These are phyloP conservation scores for Nomia melanderi DNA, from an alignment of 1,140 invertebrate genomes.

Conservation along the genomic window DNA sequence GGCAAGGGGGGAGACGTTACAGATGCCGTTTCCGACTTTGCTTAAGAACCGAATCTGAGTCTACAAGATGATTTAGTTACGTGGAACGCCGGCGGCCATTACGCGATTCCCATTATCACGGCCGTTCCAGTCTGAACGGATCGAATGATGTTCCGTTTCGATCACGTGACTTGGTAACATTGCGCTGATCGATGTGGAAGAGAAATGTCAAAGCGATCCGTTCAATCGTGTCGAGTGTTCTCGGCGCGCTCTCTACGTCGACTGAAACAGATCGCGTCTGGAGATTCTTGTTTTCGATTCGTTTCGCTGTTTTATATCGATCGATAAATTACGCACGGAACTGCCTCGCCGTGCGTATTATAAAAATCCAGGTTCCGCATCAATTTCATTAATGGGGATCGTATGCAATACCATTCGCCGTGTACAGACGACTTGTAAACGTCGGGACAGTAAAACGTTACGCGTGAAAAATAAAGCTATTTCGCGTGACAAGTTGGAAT, in stretches of 20 bases:
- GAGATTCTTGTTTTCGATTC: conserved; percentile 1
- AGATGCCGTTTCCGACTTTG: conserved; percentile 9
- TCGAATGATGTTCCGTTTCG: conserved; percentile 24
- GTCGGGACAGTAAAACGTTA: too few species aligned
- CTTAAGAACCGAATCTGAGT: conserved; percentile 26
- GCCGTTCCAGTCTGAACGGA: conserved; percentile 28
- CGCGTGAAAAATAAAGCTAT: too few species aligned
- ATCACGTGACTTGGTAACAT: conserved; percentile 14
- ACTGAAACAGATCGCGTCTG: conserved; percentile 2
- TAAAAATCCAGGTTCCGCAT: not conserved
- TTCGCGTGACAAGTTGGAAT: too few species aligned
- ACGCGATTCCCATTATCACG: conserved; percentile 29
- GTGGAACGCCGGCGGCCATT: conserved; percentile 22
- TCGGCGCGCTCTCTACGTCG: too few species aligned
- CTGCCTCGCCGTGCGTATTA: too few species aligned
- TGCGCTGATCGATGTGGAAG: conserved; percentile 27
- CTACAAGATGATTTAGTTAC: conserved; percentile 25
- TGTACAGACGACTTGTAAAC: too few species aligned
- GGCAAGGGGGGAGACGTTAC: not conserved
- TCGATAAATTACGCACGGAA: not conserved
- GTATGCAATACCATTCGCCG: too few species aligned
- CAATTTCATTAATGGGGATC: too few species aligned
- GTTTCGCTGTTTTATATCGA: not conserved
- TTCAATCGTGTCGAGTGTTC: conserved; percentile 15
- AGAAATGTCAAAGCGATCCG: conserved; percentile 12